These are phyloP conservation scores for Atta cephalotes DNA, from an alignment of 1,140 invertebrate species.

Conservation along the genomic window DNA sequence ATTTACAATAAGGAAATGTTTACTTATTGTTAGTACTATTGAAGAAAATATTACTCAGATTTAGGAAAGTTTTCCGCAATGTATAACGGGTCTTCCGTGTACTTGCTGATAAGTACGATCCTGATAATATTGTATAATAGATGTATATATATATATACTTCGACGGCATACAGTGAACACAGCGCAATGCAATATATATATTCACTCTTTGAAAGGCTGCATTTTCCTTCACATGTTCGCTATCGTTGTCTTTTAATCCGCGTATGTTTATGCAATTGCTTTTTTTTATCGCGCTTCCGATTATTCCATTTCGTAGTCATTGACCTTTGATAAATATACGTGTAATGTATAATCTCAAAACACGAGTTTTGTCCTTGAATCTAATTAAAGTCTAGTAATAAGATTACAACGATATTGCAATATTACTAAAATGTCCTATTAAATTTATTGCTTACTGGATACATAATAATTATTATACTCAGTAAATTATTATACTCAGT, in stretches of 20 bases:
- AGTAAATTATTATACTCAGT: no score
- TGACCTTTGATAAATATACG: not conserved
- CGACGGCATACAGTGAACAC: not conserved
- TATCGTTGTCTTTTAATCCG: not conserved
- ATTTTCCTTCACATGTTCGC: not conserved
- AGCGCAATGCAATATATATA: not conserved
- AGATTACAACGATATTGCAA: no score
- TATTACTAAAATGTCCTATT: no score
- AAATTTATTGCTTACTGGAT: no score
- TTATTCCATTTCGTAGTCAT: not conserved
- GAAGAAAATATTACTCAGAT: no score
- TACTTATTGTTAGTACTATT: no score
- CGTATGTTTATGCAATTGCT: not conserved
- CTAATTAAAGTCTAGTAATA: no score
- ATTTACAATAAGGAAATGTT: no score
- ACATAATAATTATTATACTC: no score
- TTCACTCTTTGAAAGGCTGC: not conserved
- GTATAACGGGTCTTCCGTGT: not conserved
- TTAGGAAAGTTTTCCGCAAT: no score
- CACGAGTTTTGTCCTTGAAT: no score
- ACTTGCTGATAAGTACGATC: not conserved
- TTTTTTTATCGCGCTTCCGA: not conserved
- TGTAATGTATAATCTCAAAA: not conserved
- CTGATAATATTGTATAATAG: not conserved
- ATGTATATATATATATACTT: not conserved